Base-by-base conservation (phyloP, 2,888 invertebrate genomes). In the Eilema sororculum region DNA sequence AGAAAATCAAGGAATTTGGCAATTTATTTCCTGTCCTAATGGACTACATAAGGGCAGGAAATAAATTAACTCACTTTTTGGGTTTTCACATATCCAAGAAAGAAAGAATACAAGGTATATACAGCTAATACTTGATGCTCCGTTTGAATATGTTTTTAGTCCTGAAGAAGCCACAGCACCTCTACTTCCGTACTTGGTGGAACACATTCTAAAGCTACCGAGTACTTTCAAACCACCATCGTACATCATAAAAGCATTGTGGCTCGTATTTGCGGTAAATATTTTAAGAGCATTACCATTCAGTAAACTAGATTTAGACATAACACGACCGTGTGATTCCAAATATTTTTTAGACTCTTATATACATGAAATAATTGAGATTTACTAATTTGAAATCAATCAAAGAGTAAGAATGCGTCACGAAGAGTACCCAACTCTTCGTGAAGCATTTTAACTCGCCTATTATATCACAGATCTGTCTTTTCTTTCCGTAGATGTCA, bases 191-290 rank as follows among this genome's bases (percentile, higher is more conserved):
- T 87, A 89, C 70, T 77, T 95, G 46, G 90, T 94, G 25, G 89
- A 94, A 57, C 90, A 94, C 58, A 86, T 95, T 8, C 76, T 94
- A 59, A 84, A 82, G 37, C 79, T 91, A 1, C 92, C 93, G 1
- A 85, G 79, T 61, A 72, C 83, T 0, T 87, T 87, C 62, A 87
- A 80, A n/a, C 92, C 91, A 3, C 94, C 95, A 1, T 80, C 89
- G 0, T 92, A 94, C 72, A 93, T 95, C 68, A 86, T 93, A 61
- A 95, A 95, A 85, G 93, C 94, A 2, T 75, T 95, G 0, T 95
- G 94, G 95, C 94, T 95, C 9, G 92, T 95, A 2, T 93, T 94
- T 78, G 93, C 95, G 66, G 95, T 95, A 89, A 91, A 80, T 88
- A 22, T 62, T n/a, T 16, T 52, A 46, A 46, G 16, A 20, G 20